A percentile compares a stretch with the other conserved stretches of the same genome.
These are phyloP conservation scores for Caenorhabditis latens DNA, from an alignment of 1,140 invertebrate genomes.

Conservation along the genomic window DNA sequence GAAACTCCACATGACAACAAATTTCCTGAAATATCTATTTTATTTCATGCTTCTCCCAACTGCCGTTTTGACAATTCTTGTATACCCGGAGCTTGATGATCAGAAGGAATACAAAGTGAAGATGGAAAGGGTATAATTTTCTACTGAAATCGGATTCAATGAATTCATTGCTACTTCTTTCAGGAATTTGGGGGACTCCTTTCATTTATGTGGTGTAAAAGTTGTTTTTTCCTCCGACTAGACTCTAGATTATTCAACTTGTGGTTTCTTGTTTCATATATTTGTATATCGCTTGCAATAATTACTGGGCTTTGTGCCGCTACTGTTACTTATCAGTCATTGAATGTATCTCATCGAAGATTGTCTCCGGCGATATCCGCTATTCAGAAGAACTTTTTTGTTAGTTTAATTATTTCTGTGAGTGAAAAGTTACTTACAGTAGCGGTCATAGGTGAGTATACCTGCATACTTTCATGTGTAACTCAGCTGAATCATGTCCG, in stretches of 20 bases:
- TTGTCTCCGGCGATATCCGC: background rate
- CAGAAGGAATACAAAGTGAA: background rate
- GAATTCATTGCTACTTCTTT: no score
- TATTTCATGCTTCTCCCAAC: background rate
- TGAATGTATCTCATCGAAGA: background rate
- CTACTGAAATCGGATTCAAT: no score
- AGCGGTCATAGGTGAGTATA: no score
- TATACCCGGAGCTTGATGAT: background rate
- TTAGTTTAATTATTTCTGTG: background rate
- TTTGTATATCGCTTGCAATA: background rate
- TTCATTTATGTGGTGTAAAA: background rate
- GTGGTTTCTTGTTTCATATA: background rate
- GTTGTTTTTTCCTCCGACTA: background rate
- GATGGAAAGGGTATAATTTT: background rate
- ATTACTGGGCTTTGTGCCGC: background rate
- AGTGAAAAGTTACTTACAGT: background rate
- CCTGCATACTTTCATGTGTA: no score
- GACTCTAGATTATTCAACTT: background rate
- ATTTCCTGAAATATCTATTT: background rate
- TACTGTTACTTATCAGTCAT: background rate
- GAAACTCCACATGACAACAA: background rate
- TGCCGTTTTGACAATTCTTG: background rate
- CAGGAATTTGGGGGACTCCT: no score
- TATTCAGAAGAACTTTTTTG: constrained; percentile 1
- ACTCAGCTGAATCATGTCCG: no score